A percentile compares a stretch with the other conserved stretches of the same genome.
Conservation (phyloP, 1,140 invertebrate species). For the Procambarus virginalis region DNA sequence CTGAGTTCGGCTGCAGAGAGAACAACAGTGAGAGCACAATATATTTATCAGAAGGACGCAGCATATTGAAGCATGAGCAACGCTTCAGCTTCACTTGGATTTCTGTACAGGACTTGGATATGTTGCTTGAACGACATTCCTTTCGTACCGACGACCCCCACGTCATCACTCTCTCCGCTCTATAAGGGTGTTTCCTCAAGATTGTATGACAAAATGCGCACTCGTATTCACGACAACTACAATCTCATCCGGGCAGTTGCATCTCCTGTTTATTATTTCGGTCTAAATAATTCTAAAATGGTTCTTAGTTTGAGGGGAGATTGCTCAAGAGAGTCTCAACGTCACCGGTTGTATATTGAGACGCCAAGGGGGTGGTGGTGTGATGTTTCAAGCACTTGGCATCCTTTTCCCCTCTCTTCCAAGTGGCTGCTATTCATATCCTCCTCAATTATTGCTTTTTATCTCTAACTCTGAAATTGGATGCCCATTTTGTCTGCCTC, state of each 20-base stretch:
- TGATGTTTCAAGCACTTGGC: slow-evolving; percentile 2
- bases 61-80: not conserved
- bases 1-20: not conserved
- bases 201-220: not conserved
- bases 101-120: not conserved
- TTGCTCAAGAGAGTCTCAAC: not conserved
- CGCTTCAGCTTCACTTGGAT: no score
- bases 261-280: slow-evolving; percentile 4
- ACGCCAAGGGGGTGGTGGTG: not conserved
- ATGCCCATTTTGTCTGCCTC: not conserved
- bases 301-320: not conserved
- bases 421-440: slow-evolving; percentile 9
- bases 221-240: not conserved
- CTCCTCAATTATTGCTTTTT: not conserved
- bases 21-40: not conserved
- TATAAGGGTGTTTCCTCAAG: not conserved
- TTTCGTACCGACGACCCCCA: not conserved
- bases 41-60: not conserved
- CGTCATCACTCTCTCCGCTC: not conserved
- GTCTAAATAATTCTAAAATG: not conserved
- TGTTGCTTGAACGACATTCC: not conserved
- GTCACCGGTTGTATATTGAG: not conserved
- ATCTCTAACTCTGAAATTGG: not conserved
- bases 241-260: not conserved
- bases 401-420: not conserved